Percentiles rank a stretch among this genome's conserved stretches.
These are phyloP conservation scores for Megalopta genalis DNA, from an alignment of 1,140 invertebrate species.

Conservation along the genomic window DNA sequence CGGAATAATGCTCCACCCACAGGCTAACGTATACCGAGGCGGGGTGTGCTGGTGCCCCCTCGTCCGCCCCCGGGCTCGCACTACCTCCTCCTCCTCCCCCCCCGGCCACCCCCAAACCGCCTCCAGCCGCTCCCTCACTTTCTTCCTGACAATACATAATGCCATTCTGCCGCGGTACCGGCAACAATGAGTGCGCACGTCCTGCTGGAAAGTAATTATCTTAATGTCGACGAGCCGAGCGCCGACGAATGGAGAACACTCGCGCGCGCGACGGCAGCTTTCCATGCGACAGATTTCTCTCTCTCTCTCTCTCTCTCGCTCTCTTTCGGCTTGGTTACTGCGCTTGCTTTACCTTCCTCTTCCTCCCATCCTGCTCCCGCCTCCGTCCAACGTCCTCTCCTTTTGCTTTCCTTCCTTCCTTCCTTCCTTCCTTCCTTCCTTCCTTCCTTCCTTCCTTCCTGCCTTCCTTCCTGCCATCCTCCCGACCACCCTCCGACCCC, in stretches of 20 bases:
- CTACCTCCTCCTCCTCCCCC: not conserved
- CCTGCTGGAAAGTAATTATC: conserved; percentile 69
- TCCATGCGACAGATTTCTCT: not conserved
- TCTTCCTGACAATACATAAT: conserved; percentile 66
- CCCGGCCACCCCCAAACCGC: not conserved
- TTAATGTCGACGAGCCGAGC: conserved; percentile 65
- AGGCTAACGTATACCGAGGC: conserved; percentile 41
- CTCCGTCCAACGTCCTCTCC: not conserved
- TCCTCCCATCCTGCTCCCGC: not conserved
- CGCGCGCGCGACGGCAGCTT: conserved; percentile 29
- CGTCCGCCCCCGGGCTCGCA: conserved; percentile 2
- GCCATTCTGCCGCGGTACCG: conserved; percentile 66
- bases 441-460: conserved; percentile 10
- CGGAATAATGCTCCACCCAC: conserved; percentile 55
- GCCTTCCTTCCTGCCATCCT: not conserved
- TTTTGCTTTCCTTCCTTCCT: conserved; percentile 16
- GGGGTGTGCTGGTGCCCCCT: not conserved
- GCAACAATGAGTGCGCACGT: conserved; percentile 60
- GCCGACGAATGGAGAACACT: conserved; percentile 57
- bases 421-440: conserved; percentile 29
- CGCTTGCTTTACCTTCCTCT: conserved; percentile 41
- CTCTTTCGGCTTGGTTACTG: conserved; percentile 29
- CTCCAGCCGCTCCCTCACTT: conserved; percentile 38
- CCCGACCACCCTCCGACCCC: not conserved
- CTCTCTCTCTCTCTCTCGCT: no score